These are phyloP conservation scores for Parazoanthus darwini DNA, from an alignment of 92 coral and sea anemone genomes.

Conservation along the genomic window DNA sequence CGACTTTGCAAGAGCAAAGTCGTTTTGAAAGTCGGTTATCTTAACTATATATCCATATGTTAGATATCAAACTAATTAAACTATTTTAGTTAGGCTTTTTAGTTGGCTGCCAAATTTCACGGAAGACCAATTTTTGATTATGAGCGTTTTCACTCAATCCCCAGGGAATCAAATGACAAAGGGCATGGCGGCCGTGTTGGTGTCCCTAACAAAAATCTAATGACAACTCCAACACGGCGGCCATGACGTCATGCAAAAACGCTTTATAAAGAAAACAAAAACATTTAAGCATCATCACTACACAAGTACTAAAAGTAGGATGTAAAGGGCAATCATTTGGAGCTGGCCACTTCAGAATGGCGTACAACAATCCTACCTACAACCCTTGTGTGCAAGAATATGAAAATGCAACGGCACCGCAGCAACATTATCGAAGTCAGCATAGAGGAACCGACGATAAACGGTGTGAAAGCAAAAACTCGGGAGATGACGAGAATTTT, in stretches of 20 bases:
- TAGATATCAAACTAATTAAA: too few species aligned
- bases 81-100: neutral
- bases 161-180: too few species aligned
- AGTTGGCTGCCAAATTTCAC: neutral
- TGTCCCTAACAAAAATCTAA: too few species aligned
- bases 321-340: too few species aligned
- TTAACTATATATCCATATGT: too few species aligned
- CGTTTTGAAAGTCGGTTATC: too few species aligned
- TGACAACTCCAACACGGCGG: too few species aligned
- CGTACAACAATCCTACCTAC: neutral
- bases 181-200: too few species aligned
- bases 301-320: too few species aligned
- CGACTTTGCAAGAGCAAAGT: too few species aligned
- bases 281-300: neutral
- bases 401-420: neutral
- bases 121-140: neutral
- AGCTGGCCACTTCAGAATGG: neutral
- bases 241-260: too few species aligned
- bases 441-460: neutral
- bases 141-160: too few species aligned
- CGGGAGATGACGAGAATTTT: neutral
- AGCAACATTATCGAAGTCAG: neutral
- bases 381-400: neutral
- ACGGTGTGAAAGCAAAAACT: neutral
- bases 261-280: neutral